Evolutionary conservation across 1,140 invertebrate genomes (phyloP).

Genomic region (Battus philenor): DNA sequence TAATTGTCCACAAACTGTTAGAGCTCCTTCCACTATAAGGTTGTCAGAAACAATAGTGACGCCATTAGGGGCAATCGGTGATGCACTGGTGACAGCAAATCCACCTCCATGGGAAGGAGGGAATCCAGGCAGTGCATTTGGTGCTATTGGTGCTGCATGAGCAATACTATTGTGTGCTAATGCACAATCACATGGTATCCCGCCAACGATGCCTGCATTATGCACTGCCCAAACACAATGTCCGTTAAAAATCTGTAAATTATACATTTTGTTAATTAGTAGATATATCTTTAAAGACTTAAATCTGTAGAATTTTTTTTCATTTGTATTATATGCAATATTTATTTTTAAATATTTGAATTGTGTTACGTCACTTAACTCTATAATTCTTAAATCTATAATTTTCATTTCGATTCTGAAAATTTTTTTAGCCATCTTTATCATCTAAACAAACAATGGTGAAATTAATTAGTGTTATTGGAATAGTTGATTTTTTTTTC

Average conservation of each 20-base stretch:
- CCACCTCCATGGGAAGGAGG: slow-evolving; percentile 22
- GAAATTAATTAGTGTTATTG: too few species aligned
- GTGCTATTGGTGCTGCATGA: slow-evolving; percentile 2
- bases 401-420: too few species aligned
- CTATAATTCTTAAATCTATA: too few species aligned
- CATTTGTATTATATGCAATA: background rate
- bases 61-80: slow-evolving; percentile 27
- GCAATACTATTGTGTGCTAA: background rate
- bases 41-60: slow-evolving; percentile 30
- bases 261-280: too few species aligned
- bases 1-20: slow-evolving; percentile 30
- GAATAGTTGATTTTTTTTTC: too few species aligned
- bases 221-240: slow-evolving; percentile 1
- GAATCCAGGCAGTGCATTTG: slow-evolving; percentile 1
- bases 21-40: slow-evolving; percentile 22
- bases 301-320: background rate
- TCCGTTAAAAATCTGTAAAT: background rate
- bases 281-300: too few species aligned
- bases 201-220: slow-evolving; percentile 1
- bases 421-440: too few species aligned
- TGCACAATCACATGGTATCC: background rate
- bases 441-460: too few species aligned
- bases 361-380: too few species aligned
- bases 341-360: too few species aligned
- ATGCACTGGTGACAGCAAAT: slow-evolving; percentile 21